Base-by-base conservation (phyloP, 2,797 vertebrate species). In the Acrossocheilus fasciatus region DNA sequence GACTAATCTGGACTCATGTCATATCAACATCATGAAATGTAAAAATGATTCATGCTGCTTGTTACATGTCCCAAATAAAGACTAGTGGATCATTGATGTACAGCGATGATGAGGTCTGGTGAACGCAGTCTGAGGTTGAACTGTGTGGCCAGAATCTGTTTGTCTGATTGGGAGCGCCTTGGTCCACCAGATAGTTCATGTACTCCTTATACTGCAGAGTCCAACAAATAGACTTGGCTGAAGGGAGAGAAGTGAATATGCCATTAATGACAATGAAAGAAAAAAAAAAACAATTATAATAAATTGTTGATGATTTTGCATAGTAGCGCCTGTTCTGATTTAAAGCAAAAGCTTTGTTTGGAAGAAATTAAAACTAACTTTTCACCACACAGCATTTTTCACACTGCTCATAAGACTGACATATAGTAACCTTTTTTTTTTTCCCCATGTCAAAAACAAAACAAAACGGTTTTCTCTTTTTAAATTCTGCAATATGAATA, bases 111-210 rank as follows among this genome's bases (percentile, higher is more conserved):
- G 74, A 98, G 95, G 89, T 97, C 96, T 0, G 97, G 97, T 0
- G 97, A 97, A 0, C 95, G 94, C 64, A 98, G 93, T 47, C 97
- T 94, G 94, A 98, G 98, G 59, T 93, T 95, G 88, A 96, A 96
- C 92, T 97, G 96, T 86, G 94, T 96, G 83, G 96, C 97, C 74
- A 98, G 91, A 81, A 96, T 93, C 89, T 96, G 96, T 43, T 94
- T 86, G 45, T 96, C 92, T 96, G 93, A 3, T 0, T 89, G 91
- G 98, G 95, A 5, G 97, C 96, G 0, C 96, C 96, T 82, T 98
- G 97, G 86, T 98, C 97, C 91, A 98, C 95, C 47, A 98, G 92
- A 76, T 97, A 93, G 66, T 95, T 91, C 87, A 93, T 93, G 89
- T 98, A 98, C 59, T 97, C 93, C 3, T 94, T 90, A 89, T 95